Base-by-base conservation (phyloP, 1,140 invertebrate species). In the Aphaenogaster rudis region DNA sequence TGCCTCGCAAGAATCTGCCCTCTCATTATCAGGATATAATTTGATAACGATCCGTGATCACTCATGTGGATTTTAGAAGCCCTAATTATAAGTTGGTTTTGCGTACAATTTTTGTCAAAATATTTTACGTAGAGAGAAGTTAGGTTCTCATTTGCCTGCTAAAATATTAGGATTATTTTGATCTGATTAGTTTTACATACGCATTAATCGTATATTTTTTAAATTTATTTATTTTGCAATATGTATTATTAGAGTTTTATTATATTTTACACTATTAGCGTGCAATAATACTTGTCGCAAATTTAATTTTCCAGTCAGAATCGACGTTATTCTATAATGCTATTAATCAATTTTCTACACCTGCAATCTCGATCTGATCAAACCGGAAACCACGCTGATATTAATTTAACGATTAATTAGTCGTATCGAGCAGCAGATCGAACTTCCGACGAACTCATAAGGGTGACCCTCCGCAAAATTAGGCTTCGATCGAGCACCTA, bases 381-480 rank as follows among this genome's bases (percentile, higher is more conserved):
- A 8, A 48, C 28, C 42, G 45, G 11, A 50, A 33, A 77, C 1
- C 28, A 74, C 5, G 42, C 21, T 36, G 13, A 85, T 64, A 59
- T 85, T 61, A 42, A 77, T 85, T 85, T 61, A 52, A 59, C 17
- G 61, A 66, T 79, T 87, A 69, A 78, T 82, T 79, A 74, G 15
- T 71, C 42, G 2, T 64, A 79, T 69, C 64, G 48, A 66, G 45
- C 54, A 21, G 52, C 42, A 72, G 36, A 33, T 63, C n/a, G 52
- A 63, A 69, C 71, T 82, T 90, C 76, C 79, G 87, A 79, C 4
- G 2, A 45, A 57, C 48, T n/a, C 33, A 28, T 82, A 28, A 48
- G 33, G 82, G 11, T 76, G 78, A 67, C 5, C 48, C 59, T 84
- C 33, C 81, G 74, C 52, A 87, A 88, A 90, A 88, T 90, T 85